Conservation (phyloP, 2,113 vertebrate genomes). For the Aspiorhynchus laticeps region DNA sequence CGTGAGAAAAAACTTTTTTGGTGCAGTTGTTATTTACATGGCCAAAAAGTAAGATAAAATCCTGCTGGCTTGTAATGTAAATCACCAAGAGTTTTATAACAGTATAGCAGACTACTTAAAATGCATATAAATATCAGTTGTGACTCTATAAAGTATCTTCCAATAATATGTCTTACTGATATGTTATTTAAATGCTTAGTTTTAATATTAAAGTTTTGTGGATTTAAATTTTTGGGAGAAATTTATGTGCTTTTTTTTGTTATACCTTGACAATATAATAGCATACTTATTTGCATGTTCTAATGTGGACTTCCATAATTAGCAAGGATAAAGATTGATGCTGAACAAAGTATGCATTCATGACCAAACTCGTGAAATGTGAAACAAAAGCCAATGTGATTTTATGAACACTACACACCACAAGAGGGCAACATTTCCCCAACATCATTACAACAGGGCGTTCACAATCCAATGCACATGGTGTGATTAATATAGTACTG, state of each 20-base stretch:
- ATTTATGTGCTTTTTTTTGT: not conserved
- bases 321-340: not conserved
- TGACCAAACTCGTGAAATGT: not conserved
- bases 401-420: conserved; percentile 1
- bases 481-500: conserved; percentile 6
- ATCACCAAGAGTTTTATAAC: not conserved
- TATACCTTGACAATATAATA: not conserved
- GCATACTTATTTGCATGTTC: not conserved
- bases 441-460: not conserved
- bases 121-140: not conserved
- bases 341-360: not conserved
- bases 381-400: not conserved
- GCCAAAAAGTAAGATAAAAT: not conserved
- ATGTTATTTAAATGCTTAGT: not conserved
- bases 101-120: not conserved
- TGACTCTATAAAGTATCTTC: not conserved
- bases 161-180: not conserved
- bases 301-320: not conserved
- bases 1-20: too few species aligned
- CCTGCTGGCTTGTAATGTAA: not conserved
- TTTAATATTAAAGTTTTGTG: not conserved
- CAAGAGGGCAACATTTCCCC: conserved; percentile 41
- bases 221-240: not conserved
- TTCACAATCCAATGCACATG: not conserved
- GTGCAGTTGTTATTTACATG: not conserved